Base-by-base conservation (phyloP, 2,113 vertebrate genomes). In the Leuciscus idus region DNA sequence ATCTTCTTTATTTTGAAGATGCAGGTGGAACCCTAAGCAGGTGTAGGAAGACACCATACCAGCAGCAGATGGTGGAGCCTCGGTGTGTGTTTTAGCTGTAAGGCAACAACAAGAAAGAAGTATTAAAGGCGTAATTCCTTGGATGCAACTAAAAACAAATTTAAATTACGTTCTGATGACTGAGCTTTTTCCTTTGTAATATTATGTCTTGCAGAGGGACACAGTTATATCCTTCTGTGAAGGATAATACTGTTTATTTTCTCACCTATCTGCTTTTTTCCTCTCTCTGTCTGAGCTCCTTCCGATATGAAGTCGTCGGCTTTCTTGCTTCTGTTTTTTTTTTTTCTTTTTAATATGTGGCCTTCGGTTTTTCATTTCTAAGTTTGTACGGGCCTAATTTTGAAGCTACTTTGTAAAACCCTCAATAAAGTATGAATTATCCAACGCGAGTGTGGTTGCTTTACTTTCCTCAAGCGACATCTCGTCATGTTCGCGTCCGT, bases 161-260 rank as follows among this genome's bases (percentile, higher is more conserved):
- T 85, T 59, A 84, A 84, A 36, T 70, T 70, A 15, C 15, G 6
- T 70, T 70, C 19, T 88, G 78, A 86, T 86, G 89, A 91, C 77
- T 62, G 80, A 83, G 83, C 57, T 91, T 36, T 89, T 87, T 90
- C 81, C 85, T 87, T 88, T 87, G 30, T 77, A 30, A 93, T 90
- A 87, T 83, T 70, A 79, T 82, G 75, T 89, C 86, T 90, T 83
- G 87, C 68, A 90, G 83, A 90, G 87, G 84, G 48, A 88, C 75
- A 84, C 30, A 66, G 81, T 89, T 91, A 81, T 89, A 87, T 90
- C 94, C 95, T 95, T 95, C 94, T 93, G 89, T 95, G 95, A 95
- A 95, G 95, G 95, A 86, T 88, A 88, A 86, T 82, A 87, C 89
- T 82, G 85, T 91, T 93, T 92, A 85, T 64, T 57, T 89, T 8